These are phyloP conservation scores for Phyllotis vaccarum DNA, from an alignment of 2,797 vertebrate genomes.

Conservation along the genomic window DNA sequence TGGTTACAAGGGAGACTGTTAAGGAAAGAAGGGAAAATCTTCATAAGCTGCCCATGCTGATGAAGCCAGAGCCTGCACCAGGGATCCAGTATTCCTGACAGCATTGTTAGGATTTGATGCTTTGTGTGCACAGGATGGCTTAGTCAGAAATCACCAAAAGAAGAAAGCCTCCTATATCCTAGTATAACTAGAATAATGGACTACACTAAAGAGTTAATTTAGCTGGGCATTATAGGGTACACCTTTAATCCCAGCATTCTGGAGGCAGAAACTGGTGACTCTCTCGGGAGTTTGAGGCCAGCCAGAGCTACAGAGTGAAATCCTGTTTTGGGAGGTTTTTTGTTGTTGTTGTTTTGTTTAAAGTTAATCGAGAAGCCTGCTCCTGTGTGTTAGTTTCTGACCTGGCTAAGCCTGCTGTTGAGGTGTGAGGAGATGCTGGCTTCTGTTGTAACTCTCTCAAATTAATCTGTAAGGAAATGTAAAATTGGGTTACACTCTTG, in stretches of 20 bases:
- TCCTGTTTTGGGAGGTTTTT: not conserved
- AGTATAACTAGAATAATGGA: not conserved
- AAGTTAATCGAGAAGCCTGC: not conserved
- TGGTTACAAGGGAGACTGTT: not conserved
- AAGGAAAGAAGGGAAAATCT: conserved; percentile 21
- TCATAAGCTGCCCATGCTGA: not conserved
- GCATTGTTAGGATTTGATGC: not conserved
- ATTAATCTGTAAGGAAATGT: conserved; percentile 53
- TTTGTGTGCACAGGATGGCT: not conserved
- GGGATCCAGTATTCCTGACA: not conserved
- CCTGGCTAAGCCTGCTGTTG: not conserved
- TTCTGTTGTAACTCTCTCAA: conserved; percentile 32
- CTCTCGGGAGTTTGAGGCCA: not conserved
- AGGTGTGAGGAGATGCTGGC: not conserved
- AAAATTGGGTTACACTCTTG: conserved; percentile 68
- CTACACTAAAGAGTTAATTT: not conserved
- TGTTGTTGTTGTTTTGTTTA: not conserved
- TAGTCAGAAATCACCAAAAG: not conserved
- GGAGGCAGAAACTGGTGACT: not conserved
- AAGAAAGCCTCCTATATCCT: not conserved
- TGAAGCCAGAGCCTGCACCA: not conserved
- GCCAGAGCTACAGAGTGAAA: not conserved
- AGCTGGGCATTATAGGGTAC: not conserved
- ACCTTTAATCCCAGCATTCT: not conserved
- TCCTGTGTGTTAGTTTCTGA: conserved; percentile 43